Base-by-base conservation (phyloP, 2,888 invertebrate species). In the Epistrophe grossulariae region DNA sequence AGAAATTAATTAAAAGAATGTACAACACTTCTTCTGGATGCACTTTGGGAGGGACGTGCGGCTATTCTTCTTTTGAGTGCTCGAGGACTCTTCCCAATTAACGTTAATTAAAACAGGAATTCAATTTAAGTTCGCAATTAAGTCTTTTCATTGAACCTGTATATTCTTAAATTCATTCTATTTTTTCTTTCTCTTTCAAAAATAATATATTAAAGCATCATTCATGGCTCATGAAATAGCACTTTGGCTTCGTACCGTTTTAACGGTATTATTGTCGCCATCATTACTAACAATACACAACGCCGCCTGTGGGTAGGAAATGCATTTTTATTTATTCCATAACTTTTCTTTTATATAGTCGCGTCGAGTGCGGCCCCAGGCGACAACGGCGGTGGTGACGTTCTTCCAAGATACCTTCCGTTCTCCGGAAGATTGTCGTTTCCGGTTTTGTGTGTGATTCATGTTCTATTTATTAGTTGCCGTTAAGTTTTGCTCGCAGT, bases 231-330 rank as follows among this genome's bases (percentile, higher is more conserved):
- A 43, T 40, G 24, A 40, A 70, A 70, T 40, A 10, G 17, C 40
- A 64, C 57, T 77, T 55, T 68, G 43, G 52, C 52, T 66, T 76
- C 60, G 64, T 45, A 52, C 66, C 70, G 55, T 60, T 76, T 72
- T 72, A 40, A 52, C 11, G 45, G 52, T 68, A 48, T 77, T 84
- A 81, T 68, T 81, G 72, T 71, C 43, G 72, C 60, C 68, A 81
- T 77, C n/a, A 28, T 28, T 55, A 28, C n/a, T n/a, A 70, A 70
- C 64, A 66, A 52, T 50, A 77, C 15, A 77, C 59, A 48, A 31
- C 7, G 7, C 13, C 38, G 52, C 31, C 31, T 13, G 57, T 24
- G 28, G 52, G 24, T 31, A 50, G 24, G 48, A 50, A 55, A 40
- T 60, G 72, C 57, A 57, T 19, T 71, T 55, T 60, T 60, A 24